Evolutionary conservation across 2,797 vertebrate genomes (phyloP), one percentile per base, ranked within the genome.

Genomic region (Chromobotia macracanthus): DNA sequence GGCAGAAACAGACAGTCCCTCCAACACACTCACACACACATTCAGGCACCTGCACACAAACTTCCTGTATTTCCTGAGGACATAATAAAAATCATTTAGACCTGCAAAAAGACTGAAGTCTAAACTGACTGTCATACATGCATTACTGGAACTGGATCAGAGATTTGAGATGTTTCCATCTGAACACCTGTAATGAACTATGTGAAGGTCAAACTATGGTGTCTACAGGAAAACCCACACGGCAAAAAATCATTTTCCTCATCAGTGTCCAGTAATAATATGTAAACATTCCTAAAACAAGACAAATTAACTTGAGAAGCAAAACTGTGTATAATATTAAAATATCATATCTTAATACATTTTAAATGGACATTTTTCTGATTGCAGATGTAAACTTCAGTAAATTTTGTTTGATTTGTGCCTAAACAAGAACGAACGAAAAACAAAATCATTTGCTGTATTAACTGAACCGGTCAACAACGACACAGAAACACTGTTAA

Each of bases 401-500:
- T 38, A 5, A 38, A 7, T 38, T 38, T 3, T 38, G 7, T 9
- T 38, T 7, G 35, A 6, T 8, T 2, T 31, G 31, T n/a, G 31
- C 5, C 5, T 31, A 31, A 31, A 31, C 31, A 31, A 31, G 31
- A 31, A 31, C 23, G 55, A n/a, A n/a, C n/a, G n/a, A n/a, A n/a
- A n/a, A n/a, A n/a, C n/a, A n/a, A n/a, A n/a, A n/a, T n/a, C n/a
- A n/a, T n/a, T n/a, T n/a, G n/a, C n/a, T n/a, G n/a, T n/a, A 58
- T 58, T n/a, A 25, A 55, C 51, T 9, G 18, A 50, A 71, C 58
- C 65, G 12, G 67, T 84, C 89, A 88, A 83, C 82, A 87, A 83
- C 83, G 81, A 70, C 79, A 67, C 87, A 64, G 85, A 89, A 88
- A 72, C 77, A 56, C 73, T 73, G 84, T 87, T 90, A 91, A 86